A percentile compares a stretch with the other conserved stretches of the same genome.
phyloP scores from a whole-genome alignment of 2,888 invertebrate species.

The Sinhomidia bicolor region DNA sequence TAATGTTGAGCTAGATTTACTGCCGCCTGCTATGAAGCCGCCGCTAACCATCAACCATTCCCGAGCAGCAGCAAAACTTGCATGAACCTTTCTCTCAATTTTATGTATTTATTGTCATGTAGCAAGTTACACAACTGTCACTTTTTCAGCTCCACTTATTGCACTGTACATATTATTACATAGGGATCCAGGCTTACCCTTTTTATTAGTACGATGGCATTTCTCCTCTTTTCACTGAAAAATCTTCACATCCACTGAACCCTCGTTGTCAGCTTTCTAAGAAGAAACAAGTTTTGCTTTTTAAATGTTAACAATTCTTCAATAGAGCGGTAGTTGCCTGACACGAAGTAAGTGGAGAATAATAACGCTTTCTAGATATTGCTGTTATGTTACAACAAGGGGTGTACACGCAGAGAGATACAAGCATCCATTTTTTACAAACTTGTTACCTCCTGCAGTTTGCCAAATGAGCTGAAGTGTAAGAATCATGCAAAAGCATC shows the following conservation, averaged over 20 bases:
- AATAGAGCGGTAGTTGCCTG: not conserved
- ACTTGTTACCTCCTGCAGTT: constrained; percentile 70
- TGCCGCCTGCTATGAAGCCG: constrained; percentile 48
- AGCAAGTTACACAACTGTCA: constrained; percentile 53
- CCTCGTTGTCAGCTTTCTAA: constrained; percentile 30
- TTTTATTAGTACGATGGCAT: constrained; percentile 5
- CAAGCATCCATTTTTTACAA: constrained; percentile 30
- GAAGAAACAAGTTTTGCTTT: not conserved
- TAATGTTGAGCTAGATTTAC: constrained; percentile 72
- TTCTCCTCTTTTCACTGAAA: constrained; percentile 21
- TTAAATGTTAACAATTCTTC: constrained; percentile 1
- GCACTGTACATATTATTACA: not conserved
- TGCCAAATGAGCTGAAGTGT: constrained; percentile 66
- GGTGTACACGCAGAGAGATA: constrained; percentile 8
- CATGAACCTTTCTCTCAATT: not conserved
- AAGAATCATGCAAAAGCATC: constrained; percentile 56
- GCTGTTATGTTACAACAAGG: not conserved
- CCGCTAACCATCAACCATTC: constrained; percentile 8
- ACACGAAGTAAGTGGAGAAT: not conserved
- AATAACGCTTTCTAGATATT: not conserved
- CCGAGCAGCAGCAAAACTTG: not conserved
- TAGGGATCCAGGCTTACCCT: not conserved
- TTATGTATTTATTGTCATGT: constrained; percentile 12
- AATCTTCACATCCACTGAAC: not conserved
- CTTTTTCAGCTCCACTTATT: constrained; percentile 19